phyloP scores from a whole-genome alignment of 2,888 invertebrate genomes.

The Melipona beecheii region DNA sequence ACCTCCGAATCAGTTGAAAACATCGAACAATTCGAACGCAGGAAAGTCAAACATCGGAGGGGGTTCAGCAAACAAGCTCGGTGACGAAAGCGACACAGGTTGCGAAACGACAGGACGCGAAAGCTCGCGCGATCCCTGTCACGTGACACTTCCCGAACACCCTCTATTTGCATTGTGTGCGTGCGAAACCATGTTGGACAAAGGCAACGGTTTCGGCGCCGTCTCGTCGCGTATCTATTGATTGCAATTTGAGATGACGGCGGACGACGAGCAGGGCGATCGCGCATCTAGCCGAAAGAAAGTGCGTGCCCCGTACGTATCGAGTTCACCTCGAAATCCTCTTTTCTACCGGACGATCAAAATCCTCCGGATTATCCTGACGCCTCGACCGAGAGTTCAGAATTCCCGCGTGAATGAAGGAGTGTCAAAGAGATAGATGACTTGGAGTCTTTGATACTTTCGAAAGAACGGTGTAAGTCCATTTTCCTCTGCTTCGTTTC shows the following conservation, averaged over 20 bases:
- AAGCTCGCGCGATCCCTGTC: background rate
- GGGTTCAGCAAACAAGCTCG: background rate
- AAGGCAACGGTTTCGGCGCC: constrained; percentile 76
- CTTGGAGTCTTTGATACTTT: too few relatives aligned
- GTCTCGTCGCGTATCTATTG: constrained; percentile 79
- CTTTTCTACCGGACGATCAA: background rate
- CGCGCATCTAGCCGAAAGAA: constrained; percentile 51
- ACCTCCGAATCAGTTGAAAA: background rate
- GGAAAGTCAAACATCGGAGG: background rate
- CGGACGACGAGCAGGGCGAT: constrained; percentile 25
- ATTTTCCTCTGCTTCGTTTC: too few relatives aligned
- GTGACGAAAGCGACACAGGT: background rate
- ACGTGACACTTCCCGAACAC: constrained; percentile 32
- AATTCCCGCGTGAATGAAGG: background rate
- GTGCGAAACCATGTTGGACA: constrained; percentile 45
- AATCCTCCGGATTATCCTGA: background rate
- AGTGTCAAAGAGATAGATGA: too few relatives aligned
- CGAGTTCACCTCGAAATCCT: constrained; percentile 20
- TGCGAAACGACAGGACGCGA: background rate
- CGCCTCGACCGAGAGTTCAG: background rate
- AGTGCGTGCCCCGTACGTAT: constrained; percentile 10
- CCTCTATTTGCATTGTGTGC: constrained; percentile 45
- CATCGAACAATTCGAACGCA: too few relatives aligned
- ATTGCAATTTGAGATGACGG: constrained; percentile 76
- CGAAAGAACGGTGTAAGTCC: too few relatives aligned